A percentile compares a stretch with the other conserved stretches of the same genome.
phyloP scores from a whole-genome alignment of 2,888 invertebrate genomes.

The Drosophila macrospina region DNA sequence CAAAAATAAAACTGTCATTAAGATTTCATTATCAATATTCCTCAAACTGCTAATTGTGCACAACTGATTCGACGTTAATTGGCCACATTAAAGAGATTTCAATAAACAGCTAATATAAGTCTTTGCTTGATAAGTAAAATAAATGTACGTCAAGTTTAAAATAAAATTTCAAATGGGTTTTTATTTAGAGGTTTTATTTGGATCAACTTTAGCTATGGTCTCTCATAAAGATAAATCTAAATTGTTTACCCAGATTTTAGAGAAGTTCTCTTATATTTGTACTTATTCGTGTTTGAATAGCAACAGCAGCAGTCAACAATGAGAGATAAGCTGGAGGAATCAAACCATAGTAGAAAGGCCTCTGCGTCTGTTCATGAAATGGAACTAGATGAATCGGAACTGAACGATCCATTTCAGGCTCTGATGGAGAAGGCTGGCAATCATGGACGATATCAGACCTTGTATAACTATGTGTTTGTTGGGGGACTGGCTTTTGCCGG shows the following conservation, averaged over 20 bases:
- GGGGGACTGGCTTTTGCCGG: slow-evolving; percentile 85
- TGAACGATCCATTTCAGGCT: slow-evolving; percentile 86
- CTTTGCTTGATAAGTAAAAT: slow-evolving; percentile 10
- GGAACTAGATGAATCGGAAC: slow-evolving; percentile 66
- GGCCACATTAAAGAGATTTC: slow-evolving; percentile 1
- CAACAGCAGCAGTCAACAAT: slow-evolving; percentile 39
- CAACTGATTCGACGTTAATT: not conserved
- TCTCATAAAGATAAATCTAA: slow-evolving; percentile 24
- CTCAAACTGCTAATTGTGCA: not conserved
- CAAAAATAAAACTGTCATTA: not conserved
- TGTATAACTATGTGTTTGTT: slow-evolving; percentile 86
- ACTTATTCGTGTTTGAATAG: slow-evolving; percentile 29
- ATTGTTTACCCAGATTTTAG: slow-evolving; percentile 11
- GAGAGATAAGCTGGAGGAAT: slow-evolving; percentile 58
- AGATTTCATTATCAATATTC: not conserved
- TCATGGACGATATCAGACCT: slow-evolving; percentile 86
- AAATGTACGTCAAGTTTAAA: not conserved
- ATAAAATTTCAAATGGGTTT: not conserved
- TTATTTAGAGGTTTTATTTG: slow-evolving; percentile 5
- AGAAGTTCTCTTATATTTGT: not conserved
- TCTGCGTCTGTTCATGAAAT: slow-evolving; percentile 55
- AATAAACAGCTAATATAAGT: slow-evolving; percentile 10
- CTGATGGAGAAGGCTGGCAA: slow-evolving; percentile 86
- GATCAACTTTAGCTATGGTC: not conserved
- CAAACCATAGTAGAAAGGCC: slow-evolving; percentile 50